Conservation (phyloP, 2,113 vertebrate genomes). For the Seriola aureovittata region DNA sequence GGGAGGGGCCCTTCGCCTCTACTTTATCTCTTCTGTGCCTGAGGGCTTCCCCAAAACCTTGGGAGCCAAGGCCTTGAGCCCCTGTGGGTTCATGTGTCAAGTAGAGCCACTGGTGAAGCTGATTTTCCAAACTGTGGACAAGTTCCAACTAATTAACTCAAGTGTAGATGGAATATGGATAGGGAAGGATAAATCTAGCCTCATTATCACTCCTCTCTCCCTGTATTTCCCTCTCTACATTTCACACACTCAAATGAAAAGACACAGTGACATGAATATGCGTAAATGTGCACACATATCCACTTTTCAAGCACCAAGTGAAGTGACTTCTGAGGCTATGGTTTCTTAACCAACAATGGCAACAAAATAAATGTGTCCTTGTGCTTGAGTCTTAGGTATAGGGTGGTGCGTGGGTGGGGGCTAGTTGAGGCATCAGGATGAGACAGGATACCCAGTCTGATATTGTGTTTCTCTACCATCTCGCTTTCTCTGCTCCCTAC, state of each 20-base stretch:
- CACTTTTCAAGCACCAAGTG: background rate
- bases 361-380: background rate
- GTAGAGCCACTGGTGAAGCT: background rate
- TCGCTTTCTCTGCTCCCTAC: conserved; percentile 41
- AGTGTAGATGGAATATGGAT: background rate
- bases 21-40: background rate
- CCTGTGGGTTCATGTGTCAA: conserved; percentile 6
- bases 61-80: background rate
- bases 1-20: background rate
- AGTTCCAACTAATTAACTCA: conserved; percentile 6
- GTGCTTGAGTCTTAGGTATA: background rate
- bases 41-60: background rate
- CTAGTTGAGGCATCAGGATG: conserved; percentile 25
- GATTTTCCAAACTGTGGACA: background rate
- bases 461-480: conserved; percentile 32
- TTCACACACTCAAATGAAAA: background rate
- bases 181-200: conserved; percentile 1
- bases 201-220: conserved; percentile 15
- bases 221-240: background rate
- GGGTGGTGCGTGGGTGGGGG: background rate
- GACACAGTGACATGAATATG: background rate
- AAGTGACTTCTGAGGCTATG: background rate
- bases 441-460: conserved; percentile 25
- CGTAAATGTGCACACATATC: background rate
- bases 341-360: background rate